Conservation (phyloP, 2,113 vertebrate species). For the Elaphurus davidianus region DNA sequence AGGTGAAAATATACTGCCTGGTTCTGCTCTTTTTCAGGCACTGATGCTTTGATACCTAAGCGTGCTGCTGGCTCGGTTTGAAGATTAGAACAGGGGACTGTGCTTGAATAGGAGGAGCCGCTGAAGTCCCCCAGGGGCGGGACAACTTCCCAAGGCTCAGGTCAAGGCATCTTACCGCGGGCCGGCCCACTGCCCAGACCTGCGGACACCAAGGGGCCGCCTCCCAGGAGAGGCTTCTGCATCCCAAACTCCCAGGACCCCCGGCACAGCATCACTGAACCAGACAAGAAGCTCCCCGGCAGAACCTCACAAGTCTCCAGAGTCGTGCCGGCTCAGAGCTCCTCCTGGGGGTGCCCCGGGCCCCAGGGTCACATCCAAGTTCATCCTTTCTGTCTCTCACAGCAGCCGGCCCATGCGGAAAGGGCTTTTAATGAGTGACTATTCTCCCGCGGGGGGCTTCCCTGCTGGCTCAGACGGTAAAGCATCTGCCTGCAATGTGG, state of each 20-base stretch:
- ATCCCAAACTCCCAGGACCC: not conserved
- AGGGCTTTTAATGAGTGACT: too few relatives aligned
- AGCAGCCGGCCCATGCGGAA: rapidly evolving
- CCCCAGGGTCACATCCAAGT: not conserved
- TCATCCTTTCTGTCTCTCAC: not conserved
- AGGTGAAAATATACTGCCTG: not conserved
- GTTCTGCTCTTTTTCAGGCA: rapidly evolving
- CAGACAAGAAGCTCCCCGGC: not conserved
- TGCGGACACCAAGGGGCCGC: rapidly evolving
- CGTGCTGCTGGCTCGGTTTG: rapidly evolving
- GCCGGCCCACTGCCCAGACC: not conserved
- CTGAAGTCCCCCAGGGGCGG: not conserved
- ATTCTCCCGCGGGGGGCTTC: not conserved
- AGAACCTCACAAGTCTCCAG: not conserved
- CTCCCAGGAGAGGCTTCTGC: not conserved
- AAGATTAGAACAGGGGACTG: not conserved
- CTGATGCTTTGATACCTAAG: not conserved
- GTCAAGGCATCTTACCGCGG: rapidly evolving
- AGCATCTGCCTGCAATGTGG: not conserved
- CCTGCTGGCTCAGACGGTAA: not conserved
- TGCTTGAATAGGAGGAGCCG: not conserved
- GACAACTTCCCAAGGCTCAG: not conserved
- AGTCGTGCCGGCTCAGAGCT: rapidly evolving
- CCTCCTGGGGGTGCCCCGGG: rapidly evolving
- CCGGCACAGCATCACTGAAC: not conserved